Conservation (phyloP, 2,113 vertebrate species). For the Eretmodus cyanostictus region DNA sequence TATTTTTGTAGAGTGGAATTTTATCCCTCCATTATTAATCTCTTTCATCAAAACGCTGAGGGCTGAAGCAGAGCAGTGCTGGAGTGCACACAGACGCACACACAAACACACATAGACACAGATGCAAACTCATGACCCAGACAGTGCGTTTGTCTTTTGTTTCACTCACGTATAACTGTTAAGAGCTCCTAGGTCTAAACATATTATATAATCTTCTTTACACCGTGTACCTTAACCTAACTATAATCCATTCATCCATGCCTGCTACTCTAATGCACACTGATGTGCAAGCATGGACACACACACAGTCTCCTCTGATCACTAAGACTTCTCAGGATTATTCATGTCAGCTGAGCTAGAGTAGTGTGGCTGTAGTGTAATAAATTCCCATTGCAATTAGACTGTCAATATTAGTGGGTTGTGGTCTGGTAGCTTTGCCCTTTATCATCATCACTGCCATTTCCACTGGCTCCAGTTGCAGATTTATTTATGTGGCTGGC, state of each 20-base stretch:
- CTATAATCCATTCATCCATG: slow-evolving; percentile 61
- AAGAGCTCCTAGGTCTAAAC: slow-evolving; percentile 36
- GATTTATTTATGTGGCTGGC: slow-evolving; percentile 1
- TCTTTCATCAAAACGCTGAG: slow-evolving; percentile 18
- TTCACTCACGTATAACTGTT: not conserved
- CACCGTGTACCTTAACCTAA: slow-evolving; percentile 7
- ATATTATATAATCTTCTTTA: slow-evolving; percentile 57
- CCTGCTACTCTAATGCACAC: slow-evolving; percentile 32
- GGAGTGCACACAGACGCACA: not conserved
- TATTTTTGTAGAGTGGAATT: slow-evolving; percentile 27
- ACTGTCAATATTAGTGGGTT: not conserved
- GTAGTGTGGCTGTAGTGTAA: slow-evolving; percentile 1
- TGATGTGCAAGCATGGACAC: not conserved
- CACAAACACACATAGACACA: not conserved
- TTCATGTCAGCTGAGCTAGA: slow-evolving; percentile 19
- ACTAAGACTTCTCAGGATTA: slow-evolving; percentile 11
- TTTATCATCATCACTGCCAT: not conserved
- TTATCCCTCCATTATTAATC: slow-evolving; percentile 42
- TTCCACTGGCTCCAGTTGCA: not conserved
- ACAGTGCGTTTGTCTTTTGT: slow-evolving; percentile 28
- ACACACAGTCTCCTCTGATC: not conserved
- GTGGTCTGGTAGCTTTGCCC: not conserved
- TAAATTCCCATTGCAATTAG: slow-evolving; percentile 31
- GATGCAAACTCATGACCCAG: not conserved
- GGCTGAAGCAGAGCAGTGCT: slow-evolving; percentile 4